Percentiles rank a stretch among this genome's conserved stretches.
Evolutionary conservation across 2,113 vertebrate species (phyloP).

Genomic region (Bucco capensis): DNA sequence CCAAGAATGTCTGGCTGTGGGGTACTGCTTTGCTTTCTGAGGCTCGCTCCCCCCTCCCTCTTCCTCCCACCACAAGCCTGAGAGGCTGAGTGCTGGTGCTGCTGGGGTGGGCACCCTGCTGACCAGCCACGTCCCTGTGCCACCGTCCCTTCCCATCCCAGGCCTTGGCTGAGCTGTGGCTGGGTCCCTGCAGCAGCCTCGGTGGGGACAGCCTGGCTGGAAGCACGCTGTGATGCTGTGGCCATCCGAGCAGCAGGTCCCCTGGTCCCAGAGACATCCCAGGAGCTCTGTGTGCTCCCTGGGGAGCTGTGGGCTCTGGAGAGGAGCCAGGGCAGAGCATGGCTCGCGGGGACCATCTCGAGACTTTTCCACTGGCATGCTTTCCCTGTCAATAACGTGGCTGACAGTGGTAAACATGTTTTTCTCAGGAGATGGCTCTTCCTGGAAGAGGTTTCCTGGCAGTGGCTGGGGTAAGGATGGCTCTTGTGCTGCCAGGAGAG

Average conservation of each 20-base stretch:
- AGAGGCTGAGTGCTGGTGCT: background rate
- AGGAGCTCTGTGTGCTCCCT: rapidly evolving
- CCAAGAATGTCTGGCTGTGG: slow-evolving; percentile 56
- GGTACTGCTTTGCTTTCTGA: background rate
- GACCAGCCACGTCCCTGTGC: rapidly evolving
- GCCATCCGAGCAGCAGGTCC: background rate
- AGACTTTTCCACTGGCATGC: background rate
- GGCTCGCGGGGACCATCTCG: rapidly evolving
- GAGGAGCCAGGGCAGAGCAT: background rate
- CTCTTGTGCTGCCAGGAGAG: background rate
- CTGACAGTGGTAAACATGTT: slow-evolving; percentile 34
- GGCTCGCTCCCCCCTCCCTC: background rate
- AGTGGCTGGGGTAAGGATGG: background rate
- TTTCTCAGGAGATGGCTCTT: slow-evolving; percentile 24
- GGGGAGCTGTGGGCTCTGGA: background rate
- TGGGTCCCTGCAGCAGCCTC: background rate
- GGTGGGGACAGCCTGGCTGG: rapidly evolving
- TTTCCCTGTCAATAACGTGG: background rate
- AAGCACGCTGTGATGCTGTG: rapidly evolving
- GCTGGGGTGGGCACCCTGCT: rapidly evolving
- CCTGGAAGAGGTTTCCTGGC: slow-evolving; percentile 12
- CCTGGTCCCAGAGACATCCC: background rate
- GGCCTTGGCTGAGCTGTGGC: background rate
- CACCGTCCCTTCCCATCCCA: rapidly evolving
- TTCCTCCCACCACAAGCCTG: background rate